These are phyloP conservation scores for Saccostrea cuccullata DNA, from an alignment of 1,140 invertebrate species.

Conservation along the genomic window DNA sequence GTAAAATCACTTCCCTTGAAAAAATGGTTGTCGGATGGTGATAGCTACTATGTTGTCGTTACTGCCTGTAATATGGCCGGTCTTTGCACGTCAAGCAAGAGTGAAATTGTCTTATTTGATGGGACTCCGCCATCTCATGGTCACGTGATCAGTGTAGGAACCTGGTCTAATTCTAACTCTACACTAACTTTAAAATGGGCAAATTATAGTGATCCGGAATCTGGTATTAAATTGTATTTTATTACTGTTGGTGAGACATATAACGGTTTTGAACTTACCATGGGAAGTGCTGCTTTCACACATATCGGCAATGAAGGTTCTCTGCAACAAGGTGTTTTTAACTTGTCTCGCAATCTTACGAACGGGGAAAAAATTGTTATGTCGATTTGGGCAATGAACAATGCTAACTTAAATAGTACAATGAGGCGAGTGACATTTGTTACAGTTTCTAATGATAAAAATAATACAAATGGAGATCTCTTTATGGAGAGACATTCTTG, in stretches of 20 bases:
- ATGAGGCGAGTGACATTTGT: constrained; percentile 50
- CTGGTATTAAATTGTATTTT: constrained; percentile 54
- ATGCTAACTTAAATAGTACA: constrained; percentile 11
- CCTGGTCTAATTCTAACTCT: constrained; percentile 42
- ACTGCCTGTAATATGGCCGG: constrained; percentile 66
- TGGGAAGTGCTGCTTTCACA: constrained; percentile 31
- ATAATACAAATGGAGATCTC: constrained; percentile 39
- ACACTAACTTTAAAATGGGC: constrained; percentile 57
- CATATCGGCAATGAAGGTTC: constrained; percentile 25
- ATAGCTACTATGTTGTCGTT: constrained; percentile 58
- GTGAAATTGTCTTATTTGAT: constrained; percentile 59
- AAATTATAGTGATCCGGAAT: constrained; percentile 64
- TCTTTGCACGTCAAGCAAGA: constrained; percentile 55
- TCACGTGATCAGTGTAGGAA: constrained; percentile 56
- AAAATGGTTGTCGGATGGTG: constrained; percentile 58
- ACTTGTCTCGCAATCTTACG: constrained; percentile 13
- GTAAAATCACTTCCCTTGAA: constrained; percentile 38
- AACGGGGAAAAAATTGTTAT: constrained; percentile 52
- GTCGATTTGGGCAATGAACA: constrained; percentile 53
- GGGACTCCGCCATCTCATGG: constrained; percentile 64
- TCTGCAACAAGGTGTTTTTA: constrained; percentile 30
- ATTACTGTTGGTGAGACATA: constrained; percentile 55
- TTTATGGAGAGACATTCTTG: constrained; percentile 59
- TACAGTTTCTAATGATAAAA: constrained; percentile 27
- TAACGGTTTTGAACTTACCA: constrained; percentile 56